These are phyloP conservation scores for Trematomus loennbergii DNA, from an alignment of 2,113 vertebrate genomes.

Conservation along the genomic window DNA sequence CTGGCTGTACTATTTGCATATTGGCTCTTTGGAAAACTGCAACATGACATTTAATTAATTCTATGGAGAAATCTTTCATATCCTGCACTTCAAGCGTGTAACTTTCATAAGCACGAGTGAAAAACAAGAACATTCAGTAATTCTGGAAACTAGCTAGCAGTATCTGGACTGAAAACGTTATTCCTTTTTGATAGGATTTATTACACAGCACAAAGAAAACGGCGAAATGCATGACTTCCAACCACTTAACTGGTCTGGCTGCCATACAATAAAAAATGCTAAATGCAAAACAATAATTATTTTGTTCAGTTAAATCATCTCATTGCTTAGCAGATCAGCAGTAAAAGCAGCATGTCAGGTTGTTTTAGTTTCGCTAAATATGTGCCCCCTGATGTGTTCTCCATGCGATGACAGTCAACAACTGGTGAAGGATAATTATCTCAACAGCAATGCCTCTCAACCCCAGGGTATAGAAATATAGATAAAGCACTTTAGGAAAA, in stretches of 20 bases:
- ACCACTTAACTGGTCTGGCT: not conserved
- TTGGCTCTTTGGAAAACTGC: slow-evolving; percentile 11
- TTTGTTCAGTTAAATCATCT: slow-evolving; percentile 29
- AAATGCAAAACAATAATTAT: slow-evolving; percentile 25
- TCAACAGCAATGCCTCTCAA: slow-evolving; percentile 4
- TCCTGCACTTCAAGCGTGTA: slow-evolving; percentile 13
- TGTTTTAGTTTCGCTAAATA: slow-evolving; percentile 45
- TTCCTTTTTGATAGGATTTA: not conserved
- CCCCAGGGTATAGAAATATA: not conserved
- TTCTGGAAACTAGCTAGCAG: not conserved
- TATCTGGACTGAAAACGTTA: not conserved
- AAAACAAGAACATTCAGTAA: not conserved
- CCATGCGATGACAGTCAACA: slow-evolving; percentile 34
- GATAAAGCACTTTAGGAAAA: not conserved
- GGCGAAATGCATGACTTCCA: slow-evolving; percentile 5
- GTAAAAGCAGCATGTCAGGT: slow-evolving; percentile 54
- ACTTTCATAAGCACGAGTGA: slow-evolving; percentile 5
- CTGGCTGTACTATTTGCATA: slow-evolving; percentile 21
- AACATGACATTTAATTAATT: slow-evolving; percentile 43
- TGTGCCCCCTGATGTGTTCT: slow-evolving; percentile 40
- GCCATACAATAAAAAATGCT: slow-evolving; percentile 10
- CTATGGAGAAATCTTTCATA: slow-evolving; percentile 26
- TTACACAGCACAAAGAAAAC: not conserved
- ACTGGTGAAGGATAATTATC: slow-evolving; percentile 41
- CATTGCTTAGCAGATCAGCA: slow-evolving; percentile 26